Conservation (phyloP, 2,113 vertebrate species). For the Myanophis thanlyinensis region DNA sequence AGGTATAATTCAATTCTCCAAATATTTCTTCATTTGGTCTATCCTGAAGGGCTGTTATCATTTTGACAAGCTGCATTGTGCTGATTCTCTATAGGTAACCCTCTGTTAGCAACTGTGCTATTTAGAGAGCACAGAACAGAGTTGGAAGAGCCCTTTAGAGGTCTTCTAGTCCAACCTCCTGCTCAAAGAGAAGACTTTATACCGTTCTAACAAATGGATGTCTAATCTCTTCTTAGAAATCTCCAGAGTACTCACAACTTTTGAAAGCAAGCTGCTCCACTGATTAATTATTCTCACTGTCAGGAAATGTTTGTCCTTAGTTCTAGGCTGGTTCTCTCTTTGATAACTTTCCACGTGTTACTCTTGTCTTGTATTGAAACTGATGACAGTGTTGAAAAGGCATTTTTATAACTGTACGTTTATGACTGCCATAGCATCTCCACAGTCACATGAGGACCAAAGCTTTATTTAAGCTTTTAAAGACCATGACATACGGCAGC, state of each 20-base stretch:
- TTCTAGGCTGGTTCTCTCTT: neutral
- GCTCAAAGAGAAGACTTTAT: neutral
- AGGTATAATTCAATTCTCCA: neutral
- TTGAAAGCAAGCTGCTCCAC: neutral
- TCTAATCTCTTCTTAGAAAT: neutral
- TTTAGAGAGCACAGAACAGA: neutral
- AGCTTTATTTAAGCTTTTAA: neutral
- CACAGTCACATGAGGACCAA: neutral
- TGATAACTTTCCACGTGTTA: neutral
- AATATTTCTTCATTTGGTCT: neutral
- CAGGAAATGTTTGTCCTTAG: too few species aligned
- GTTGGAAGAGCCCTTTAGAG: neutral
- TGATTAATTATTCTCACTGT: too few species aligned
- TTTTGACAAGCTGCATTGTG: neutral
- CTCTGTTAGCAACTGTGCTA: neutral
- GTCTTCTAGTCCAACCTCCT: neutral
- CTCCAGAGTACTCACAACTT: neutral
- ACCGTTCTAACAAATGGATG: neutral
- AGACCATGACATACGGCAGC: neutral
- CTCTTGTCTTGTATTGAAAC: neutral
- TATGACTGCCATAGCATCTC: neutral
- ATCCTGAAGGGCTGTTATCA: neutral
- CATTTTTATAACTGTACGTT: neutral
- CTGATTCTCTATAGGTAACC: neutral
- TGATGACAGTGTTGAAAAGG: neutral